A percentile compares a stretch with the other conserved stretches of the same genome.
These are phyloP conservation scores for Pseudomyrmex concolor DNA, from an alignment of 1,140 invertebrate species.

Conservation along the genomic window DNA sequence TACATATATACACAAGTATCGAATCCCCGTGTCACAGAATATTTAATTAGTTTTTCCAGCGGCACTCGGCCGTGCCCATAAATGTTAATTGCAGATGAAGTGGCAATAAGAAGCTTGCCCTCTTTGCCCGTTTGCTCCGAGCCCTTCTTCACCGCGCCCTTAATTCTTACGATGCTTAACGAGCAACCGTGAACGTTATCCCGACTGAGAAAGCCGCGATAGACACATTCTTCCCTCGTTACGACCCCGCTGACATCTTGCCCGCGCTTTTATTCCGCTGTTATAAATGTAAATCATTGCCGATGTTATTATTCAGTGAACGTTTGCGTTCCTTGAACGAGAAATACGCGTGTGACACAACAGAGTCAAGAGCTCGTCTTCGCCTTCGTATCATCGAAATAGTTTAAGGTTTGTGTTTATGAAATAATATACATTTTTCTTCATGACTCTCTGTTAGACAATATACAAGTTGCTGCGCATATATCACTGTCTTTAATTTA, in stretches of 20 bases:
- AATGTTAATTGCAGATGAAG: conserved; percentile 86
- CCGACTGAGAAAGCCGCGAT: conserved; percentile 73
- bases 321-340: neutral
- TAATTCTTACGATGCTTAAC: conserved; percentile 79
- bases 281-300: conserved; percentile 59
- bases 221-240: conserved; percentile 77
- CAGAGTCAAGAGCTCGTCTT: neutral
- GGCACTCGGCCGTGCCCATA: conserved; percentile 79
- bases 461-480: neutral
- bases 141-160: conserved; percentile 64
- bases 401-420: neutral
- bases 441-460: neutral
- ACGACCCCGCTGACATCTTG: conserved; percentile 63
- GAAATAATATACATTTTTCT: too few species aligned
- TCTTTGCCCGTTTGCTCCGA: conserved; percentile 33
- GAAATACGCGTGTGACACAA: too few species aligned
- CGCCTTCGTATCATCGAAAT: neutral
- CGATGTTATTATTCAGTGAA: conserved; percentile 41
- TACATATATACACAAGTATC: conserved; percentile 37
- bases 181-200: conserved; percentile 74
- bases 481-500: neutral
- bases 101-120: conserved; percentile 83
- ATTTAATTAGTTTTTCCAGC: conserved; percentile 86
- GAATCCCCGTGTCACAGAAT: conserved; percentile 73
- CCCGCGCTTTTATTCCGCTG: conserved; percentile 58